Conservation (phyloP, 2,797 vertebrate species). For the Scarus forsteni region DNA sequence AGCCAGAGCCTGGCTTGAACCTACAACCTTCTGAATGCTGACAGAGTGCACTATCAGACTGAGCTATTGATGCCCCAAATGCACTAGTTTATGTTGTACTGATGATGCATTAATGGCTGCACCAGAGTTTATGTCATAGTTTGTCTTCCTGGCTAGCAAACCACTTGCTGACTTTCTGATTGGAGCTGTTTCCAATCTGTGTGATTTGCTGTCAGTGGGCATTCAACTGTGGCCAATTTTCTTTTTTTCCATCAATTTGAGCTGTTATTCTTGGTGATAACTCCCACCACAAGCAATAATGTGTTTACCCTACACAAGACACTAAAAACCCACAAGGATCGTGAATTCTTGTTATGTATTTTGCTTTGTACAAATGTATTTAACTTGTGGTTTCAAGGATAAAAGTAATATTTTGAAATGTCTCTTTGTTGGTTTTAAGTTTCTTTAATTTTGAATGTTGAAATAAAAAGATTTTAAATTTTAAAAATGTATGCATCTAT, state of each 20-base stretch:
- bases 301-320: slow-evolving; percentile 32
- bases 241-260: slow-evolving; percentile 10
- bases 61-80: not conserved
- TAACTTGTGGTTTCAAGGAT: slow-evolving; percentile 19
- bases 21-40: too few relatives aligned
- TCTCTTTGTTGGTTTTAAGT: slow-evolving; percentile 27
- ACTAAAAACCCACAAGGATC: not conserved
- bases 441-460: slow-evolving; percentile 39
- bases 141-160: not conserved
- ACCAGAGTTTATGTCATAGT: not conserved
- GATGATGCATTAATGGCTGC: not conserved
- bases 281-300: slow-evolving; percentile 4
- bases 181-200: too few relatives aligned
- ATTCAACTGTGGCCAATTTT: slow-evolving; percentile 1
- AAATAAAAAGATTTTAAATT: slow-evolving; percentile 53
- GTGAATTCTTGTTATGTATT: slow-evolving; percentile 5
- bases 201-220: not conserved
- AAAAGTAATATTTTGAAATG: slow-evolving; percentile 17
- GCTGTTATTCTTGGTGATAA: slow-evolving; percentile 1
- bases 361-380: slow-evolving; percentile 12
- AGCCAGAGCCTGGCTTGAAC: too few relatives aligned
- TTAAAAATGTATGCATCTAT: not conserved
- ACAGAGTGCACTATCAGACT: too few relatives aligned
- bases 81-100: not conserved
- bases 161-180: not conserved